phyloP scores from a whole-genome alignment of 2,888 invertebrate genomes.

The Hypolimnas misippus region DNA sequence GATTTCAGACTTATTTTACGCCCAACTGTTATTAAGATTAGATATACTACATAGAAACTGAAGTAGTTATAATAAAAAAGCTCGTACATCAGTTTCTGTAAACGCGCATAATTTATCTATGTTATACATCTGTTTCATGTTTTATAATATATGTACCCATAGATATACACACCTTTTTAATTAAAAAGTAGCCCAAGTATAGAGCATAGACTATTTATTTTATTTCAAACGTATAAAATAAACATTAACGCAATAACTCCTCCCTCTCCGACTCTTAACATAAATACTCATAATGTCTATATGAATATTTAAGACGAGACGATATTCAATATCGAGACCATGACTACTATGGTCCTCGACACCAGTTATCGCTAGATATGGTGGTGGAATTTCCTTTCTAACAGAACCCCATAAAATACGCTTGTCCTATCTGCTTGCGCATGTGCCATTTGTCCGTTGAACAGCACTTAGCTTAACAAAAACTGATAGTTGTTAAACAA shows the following conservation, averaged over 20 bases:
- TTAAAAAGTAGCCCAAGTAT: neutral
- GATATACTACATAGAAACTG: conserved; percentile 18
- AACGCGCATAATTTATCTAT: neutral
- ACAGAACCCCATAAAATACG: conserved; percentile 63
- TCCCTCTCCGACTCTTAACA: neutral
- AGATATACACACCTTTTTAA: neutral
- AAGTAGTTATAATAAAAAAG: conserved; percentile 15
- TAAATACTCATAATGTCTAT: conserved; percentile 23
- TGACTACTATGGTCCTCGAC: conserved; percentile 44
- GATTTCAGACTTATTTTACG: conserved; percentile 27
- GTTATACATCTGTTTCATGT: neutral
- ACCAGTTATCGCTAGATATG: conserved; percentile 50
- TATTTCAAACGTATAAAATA: no score
- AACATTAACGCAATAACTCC: no score
- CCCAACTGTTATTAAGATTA: conserved; percentile 26
- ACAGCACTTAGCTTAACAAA: conserved; percentile 83
- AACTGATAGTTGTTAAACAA: conserved; percentile 83
- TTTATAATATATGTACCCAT: neutral
- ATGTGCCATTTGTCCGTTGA: conserved; percentile 78
- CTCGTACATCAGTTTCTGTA: neutral
- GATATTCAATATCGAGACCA: conserved; percentile 38
- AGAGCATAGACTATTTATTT: no score
- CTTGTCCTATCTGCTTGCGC: conserved; percentile 64
- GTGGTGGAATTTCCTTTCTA: conserved; percentile 54
- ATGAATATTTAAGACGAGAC: conserved; percentile 33